Base-by-base conservation (phyloP, 2,888 invertebrate genomes). In the Dryobotodes eremita region DNA sequence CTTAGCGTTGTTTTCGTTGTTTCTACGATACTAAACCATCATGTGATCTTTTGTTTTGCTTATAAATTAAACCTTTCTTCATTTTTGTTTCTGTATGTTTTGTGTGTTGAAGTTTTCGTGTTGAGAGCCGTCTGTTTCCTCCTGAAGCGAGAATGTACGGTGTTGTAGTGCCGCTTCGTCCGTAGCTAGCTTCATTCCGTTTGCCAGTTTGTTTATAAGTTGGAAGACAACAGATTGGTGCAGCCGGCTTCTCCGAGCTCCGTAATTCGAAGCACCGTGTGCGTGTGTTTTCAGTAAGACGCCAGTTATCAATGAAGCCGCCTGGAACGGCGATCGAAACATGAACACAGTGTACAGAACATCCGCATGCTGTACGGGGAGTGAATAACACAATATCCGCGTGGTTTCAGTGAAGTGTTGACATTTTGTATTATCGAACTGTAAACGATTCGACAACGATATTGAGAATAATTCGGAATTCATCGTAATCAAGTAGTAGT, bases 131-230 rank as follows among this genome's bases (percentile, higher is more conserved):
- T 62, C 64, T 77, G 77, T 80, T 66, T 59, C 62, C 66, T 53
- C 73, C 70, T 76, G 77, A 72, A 77, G 78, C 74, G 72, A 77
- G 72, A 77, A 82, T 75, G 79, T 80, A 70, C 74, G 82, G 83
- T 75, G 80, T 75, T 61, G 74, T 79, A 85, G 82, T 87, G 86
- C 85, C 86, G 87, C 82, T 85, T 80, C 89, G 89, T 82, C 80
- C 91, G 95, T 84, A 89, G 94, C 96, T 96, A 96, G 93, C 94
- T 96, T 97, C 96, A 95, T 93, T 89, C 88, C 94, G 92, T 89
- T 94, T 90, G 90, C 83, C 92, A 92, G 96, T 96, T 97, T 97
- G 96, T 97, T 97, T 97, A 97, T 96, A 94, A 96, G 95, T 96
- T 94, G 95, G 91, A 95, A 96, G 96, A 96, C 96, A 96, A 96